Evolutionary conservation across 2,888 invertebrate genomes (phyloP).

Genomic region (Andrena chrysosceles): DNA sequence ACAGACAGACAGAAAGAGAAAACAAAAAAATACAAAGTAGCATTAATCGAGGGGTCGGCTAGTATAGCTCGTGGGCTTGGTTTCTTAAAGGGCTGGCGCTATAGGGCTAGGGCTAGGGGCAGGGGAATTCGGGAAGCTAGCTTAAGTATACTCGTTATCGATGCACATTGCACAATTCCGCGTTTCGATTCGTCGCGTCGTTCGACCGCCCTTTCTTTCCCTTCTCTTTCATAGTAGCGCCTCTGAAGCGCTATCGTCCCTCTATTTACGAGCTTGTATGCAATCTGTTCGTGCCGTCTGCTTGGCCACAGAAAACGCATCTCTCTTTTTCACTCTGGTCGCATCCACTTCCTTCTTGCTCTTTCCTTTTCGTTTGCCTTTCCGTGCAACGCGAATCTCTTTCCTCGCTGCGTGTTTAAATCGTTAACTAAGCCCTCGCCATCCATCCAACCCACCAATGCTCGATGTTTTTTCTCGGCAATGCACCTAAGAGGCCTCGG

Average conservation of each 20-base stretch:
- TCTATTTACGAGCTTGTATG: neutral
- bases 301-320: neutral
- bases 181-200: conserved; percentile 6
- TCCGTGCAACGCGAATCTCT: neutral
- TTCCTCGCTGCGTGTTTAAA: conserved; percentile 7
- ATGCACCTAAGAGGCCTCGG: conserved; percentile 80
- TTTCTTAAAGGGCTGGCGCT: conserved; percentile 9
- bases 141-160: conserved; percentile 4
- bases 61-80: conserved; percentile 49
- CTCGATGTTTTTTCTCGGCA: conserved; percentile 77
- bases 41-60: conserved; percentile 76
- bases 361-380: neutral
- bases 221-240: neutral
- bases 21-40: conserved; percentile 82
- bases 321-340: neutral
- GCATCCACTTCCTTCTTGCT: neutral
- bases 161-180: neutral
- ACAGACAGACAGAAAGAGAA: conserved; percentile 80
- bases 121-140: conserved; percentile 14
- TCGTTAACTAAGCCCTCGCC: conserved; percentile 80
- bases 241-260: neutral
- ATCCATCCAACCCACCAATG: conserved; percentile 79
- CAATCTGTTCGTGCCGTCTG: neutral
- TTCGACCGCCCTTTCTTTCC: neutral
- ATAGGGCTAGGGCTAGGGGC: conserved; percentile 7